Evolutionary conservation across 2,888 invertebrate species (phyloP), one percentile per base, ranked within the genome.

Genomic region (Proisotoma minuta): DNA sequence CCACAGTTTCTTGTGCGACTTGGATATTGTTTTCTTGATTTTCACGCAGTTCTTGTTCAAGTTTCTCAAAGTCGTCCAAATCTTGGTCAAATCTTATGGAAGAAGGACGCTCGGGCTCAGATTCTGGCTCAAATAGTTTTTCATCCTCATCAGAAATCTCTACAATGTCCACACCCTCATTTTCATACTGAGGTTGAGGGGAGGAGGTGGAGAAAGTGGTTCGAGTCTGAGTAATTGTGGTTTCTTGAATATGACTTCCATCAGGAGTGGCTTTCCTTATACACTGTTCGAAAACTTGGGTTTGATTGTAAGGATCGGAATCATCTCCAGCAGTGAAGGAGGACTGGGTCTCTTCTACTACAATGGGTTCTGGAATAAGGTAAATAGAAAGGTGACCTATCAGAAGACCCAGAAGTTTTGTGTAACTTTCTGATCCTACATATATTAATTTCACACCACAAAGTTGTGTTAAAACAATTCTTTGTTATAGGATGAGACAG

Each of bases 161-260:
- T 3, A 61, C 62, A 23, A 66, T 66, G 58, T 70, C 69, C n/a
- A 68, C 69, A 40, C 66, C 70, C 8, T 34, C 34, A 34, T 34
- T 34, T 34, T 60, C 59, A 22, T 51, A 18, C 23, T 28, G 28
- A 53, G 26, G 18, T 51, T n/a, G 29, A 26, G 50, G 34, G 8
- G 34, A 15, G 8, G 8, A 15, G 34, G 34, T 10, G 15, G 34
- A 34, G 34, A 34, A 34, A 8, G 34, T 34, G 34, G 8, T 8
- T 10, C 34, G 8, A 10, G 34, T 34, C 34, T 8, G 8, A 15
- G 34, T 34, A 34, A 34, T 34, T 15, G 15, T 15, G 34, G 34
- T 34, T 34, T 34, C 34, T 15, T 34, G 34, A 8, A 34, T 15
- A n/a, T n/a, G n/a, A 15, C 34, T 34, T 34, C 34, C 34, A 34